Conservation (phyloP, 30 jellyfish, hydroid and myxozoan species). For the Catostylus mosaicus region DNA sequence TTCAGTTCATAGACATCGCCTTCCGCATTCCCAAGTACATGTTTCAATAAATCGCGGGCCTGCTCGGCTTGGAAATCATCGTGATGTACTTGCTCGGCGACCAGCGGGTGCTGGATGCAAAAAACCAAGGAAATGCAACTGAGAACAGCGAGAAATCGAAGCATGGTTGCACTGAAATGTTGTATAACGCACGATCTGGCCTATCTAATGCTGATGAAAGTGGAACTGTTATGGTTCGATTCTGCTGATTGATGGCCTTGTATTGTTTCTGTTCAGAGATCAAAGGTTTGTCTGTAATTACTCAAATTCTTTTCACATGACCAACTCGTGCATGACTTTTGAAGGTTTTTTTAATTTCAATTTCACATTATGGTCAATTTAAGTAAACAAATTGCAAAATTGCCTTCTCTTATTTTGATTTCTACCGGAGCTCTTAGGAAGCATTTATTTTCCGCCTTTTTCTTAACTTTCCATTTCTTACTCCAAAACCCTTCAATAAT, state of each 20-base stretch:
- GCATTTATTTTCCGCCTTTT: too few relatives aligned
- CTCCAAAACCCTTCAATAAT: too few relatives aligned
- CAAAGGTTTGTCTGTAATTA: not conserved
- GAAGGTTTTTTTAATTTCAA: not conserved
- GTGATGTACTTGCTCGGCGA: not conserved
- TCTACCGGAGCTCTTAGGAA: too few relatives aligned
- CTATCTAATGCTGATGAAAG: not conserved
- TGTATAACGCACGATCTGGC: not conserved
- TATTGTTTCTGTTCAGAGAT: not conserved
- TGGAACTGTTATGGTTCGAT: not conserved
- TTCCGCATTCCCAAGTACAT: not conserved
- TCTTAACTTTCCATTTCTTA: too few relatives aligned
- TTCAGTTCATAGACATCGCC: slow-evolving; percentile 8
- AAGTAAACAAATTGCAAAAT: too few relatives aligned
- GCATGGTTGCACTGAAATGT: not conserved
- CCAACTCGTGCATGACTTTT: not conserved
- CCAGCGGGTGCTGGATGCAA: slow-evolving; percentile 49
- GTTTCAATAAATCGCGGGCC: slow-evolving; percentile 19
- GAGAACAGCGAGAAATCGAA: not conserved
- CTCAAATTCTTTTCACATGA: slow-evolving; percentile 1
- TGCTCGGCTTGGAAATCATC: slow-evolving; percentile 16
- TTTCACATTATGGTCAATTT: too few relatives aligned
- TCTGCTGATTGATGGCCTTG: not conserved
- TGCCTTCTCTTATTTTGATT: too few relatives aligned
- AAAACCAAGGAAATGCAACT: not conserved